Evolutionary conservation across 2,113 vertebrate species (phyloP), one percentile per base, ranked within the genome.

Genomic region (Antechinus stuartii): DNA sequence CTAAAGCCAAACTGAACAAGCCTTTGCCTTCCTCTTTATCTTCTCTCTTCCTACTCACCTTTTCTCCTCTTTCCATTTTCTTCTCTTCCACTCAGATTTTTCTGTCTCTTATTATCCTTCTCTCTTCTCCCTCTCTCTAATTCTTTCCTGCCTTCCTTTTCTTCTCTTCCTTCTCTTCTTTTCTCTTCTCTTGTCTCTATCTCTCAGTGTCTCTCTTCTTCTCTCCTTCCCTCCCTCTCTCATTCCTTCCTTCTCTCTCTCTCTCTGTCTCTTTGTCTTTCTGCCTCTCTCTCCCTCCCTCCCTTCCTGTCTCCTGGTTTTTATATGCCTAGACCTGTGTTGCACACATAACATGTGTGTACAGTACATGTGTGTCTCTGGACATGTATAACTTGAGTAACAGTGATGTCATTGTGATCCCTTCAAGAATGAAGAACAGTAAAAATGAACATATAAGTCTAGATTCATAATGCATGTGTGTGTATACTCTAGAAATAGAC

Each of bases 111-210:
- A 27, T 84, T 76, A 27, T 61, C 57, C 56, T 68, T 30, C 14
- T n/a, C 12, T 84, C 68, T 42, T n/a, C 68, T 76, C 68, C 16
- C 14, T 76, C 14, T 84, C 68, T 84, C 16, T n/a, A 5, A 42
- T 42, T 22, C 68, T 42, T 8, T 2, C 35, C 35, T 25, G 23
- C 54, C 22, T 55, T 55, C 22, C 8, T 26, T 26, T 23, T 56
- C 55, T 56, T 7, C 55, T 96, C 76, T 76, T n/a, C 68, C 96
- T 76, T 92, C 93, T 96, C 90, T 61, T 26, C 57, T 61, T 26
- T 49, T 7, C 49, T 52, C 50, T 52, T 10, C 10, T 10, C 9
- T 52, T 52, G 50, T 52, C 50, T 52, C 50, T 52, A 0, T 52
- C 50, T 52, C 50, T 52, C 50, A 10, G 9, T 52, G 50, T 52